phyloP scores from a whole-genome alignment of 2,113 vertebrate genomes.

The Scatophagus argus region DNA sequence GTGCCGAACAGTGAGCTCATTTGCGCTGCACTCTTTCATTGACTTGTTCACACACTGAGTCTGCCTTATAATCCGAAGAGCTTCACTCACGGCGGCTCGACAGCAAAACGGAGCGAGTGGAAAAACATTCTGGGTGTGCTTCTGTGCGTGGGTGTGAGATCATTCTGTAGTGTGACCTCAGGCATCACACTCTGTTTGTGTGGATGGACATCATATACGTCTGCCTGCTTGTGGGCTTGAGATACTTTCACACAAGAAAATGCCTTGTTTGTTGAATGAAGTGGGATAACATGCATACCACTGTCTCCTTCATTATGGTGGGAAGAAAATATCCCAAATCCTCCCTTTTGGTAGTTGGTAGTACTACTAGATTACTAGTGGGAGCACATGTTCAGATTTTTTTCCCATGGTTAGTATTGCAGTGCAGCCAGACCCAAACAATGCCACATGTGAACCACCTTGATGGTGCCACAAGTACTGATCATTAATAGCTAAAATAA shows the following conservation, averaged over 20 bases:
- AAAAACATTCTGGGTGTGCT: conserved; percentile 68
- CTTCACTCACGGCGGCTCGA: conserved; percentile 41
- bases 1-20: conserved; percentile 63
- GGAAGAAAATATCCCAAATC: conserved; percentile 20
- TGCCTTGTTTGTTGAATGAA: conserved; percentile 26
- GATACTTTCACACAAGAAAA: conserved; percentile 58
- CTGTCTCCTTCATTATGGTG: conserved; percentile 25
- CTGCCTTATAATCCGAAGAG: conserved; percentile 52
- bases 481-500: background rate
- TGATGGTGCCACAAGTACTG: background rate
- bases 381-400: background rate
- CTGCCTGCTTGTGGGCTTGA: conserved; percentile 38
- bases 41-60: conserved; percentile 65
- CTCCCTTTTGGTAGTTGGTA: background rate
- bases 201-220: conserved; percentile 37
- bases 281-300: conserved; percentile 24
- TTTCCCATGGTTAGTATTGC: background rate
- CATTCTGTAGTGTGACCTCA: conserved; percentile 65
- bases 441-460: conserved; percentile 1
- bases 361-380: background rate
- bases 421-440: conserved; percentile 5
- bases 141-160: conserved; percentile 70
- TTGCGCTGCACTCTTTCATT: conserved; percentile 63
- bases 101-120: conserved; percentile 59
- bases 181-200: conserved; percentile 46